Evolutionary conservation across 2,797 vertebrate genomes (phyloP).

Genomic region (Remorina albescens): DNA sequence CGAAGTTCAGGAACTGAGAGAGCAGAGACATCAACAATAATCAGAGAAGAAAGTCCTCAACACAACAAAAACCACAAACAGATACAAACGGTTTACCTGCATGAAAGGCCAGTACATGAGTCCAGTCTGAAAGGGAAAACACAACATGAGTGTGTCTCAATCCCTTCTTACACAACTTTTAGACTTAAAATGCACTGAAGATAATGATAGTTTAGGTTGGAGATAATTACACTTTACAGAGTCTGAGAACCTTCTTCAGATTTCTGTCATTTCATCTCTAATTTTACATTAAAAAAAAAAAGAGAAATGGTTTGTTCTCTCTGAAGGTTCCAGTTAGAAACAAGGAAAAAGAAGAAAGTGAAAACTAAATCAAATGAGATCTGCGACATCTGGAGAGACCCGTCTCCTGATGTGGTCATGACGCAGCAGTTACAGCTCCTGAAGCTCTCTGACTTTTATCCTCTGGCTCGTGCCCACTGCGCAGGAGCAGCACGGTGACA

Average conservation of each 20-base stretch:
- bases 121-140: conserved; percentile 87
- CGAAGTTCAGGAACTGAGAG: conserved; percentile 91
- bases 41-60: too few species aligned
- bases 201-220: neutral
- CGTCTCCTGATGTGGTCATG: too few species aligned
- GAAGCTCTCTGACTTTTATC: conserved; percentile 49
- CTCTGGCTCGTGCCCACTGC: conserved; percentile 33
- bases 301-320: neutral
- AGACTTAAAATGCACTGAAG: neutral
- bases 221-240: too few species aligned
- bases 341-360: too few species aligned
- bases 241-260: neutral
- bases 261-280: too few species aligned
- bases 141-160: conserved; percentile 14
- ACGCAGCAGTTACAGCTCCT: neutral
- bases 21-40: too few species aligned
- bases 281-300: neutral
- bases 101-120: conserved; percentile 96
- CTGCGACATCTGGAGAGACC: too few species aligned
- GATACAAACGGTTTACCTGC: conserved; percentile 85
- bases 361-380: too few species aligned
- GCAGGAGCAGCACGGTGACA: conserved; percentile 40
- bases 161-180: neutral
- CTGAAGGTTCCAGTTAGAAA: neutral
- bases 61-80: neutral